Base-by-base conservation (phyloP, 1,140 invertebrate genomes). In the Drosophila mauritiana region DNA sequence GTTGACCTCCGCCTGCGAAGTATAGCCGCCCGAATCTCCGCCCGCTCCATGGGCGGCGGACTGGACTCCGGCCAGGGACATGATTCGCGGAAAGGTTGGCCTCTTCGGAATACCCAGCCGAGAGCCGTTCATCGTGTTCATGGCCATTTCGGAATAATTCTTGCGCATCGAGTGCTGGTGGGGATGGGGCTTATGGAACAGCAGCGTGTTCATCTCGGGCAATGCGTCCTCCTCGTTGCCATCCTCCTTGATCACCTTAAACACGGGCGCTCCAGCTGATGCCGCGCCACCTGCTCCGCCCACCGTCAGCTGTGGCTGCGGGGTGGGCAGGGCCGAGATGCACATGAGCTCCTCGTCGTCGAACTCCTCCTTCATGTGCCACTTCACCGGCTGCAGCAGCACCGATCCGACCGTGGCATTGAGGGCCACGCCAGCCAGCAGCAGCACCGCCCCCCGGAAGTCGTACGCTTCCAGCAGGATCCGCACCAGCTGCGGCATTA, bases 401-500 rank as follows among this genome's bases (percentile, higher is more conserved):
- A 94, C 94, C 1, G 95, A 94, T 3, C 96, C 95, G 1, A 95
- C 93, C 3, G 94, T 92, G 0, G 95, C 94, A 80, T 96, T 95
- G 65, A 96, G 93, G 0, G 95, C 94, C 51, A 95, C 91, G 3
- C 93, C 95, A 3, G 95, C 95, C 49, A 96, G 80, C 51, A 96
- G 93, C 20, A 96, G 92, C 46, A 96, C 95, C 1, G 95, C 94
- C 59, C 95, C 95, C 52, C 94, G 90, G 84, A 96, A 96, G 46
- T 93, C 94, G 67, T 93, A 95, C 11, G 92, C 93, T 48, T 94
- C 94, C 31, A 95, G 91, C 17, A 95, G 86, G 0, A 95, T 74
- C 40, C 94, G 93, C 31, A 96, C 94, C 59, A 95, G 93, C 79
- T 96, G 95, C 13, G 96, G 96, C 94, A 96, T 95, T 7, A 96